A percentile compares a stretch with the other conserved stretches of the same genome.
Conservation (phyloP, 2,113 vertebrate species). For the Uria aalge region DNA sequence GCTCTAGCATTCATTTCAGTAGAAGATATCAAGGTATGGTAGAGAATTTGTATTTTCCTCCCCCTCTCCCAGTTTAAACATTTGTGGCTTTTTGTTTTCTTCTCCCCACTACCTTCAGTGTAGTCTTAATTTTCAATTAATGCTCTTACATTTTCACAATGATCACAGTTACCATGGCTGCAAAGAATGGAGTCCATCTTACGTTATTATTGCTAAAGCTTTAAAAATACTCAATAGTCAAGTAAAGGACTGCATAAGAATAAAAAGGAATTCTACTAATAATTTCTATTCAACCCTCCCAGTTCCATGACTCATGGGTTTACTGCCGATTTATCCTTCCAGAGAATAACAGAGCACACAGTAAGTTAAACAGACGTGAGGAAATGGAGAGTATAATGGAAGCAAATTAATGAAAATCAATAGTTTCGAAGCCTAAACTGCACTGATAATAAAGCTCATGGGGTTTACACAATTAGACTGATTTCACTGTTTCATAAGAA, state of each 20-base stretch:
- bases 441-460: slow-evolving; percentile 62
- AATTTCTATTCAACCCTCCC: not conserved
- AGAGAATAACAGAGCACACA: not conserved
- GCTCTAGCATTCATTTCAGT: not conserved
- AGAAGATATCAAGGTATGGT: not conserved
- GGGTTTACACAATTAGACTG: slow-evolving; percentile 53
- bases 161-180: not conserved
- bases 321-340: not conserved
- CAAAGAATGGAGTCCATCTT: not conserved
- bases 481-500: slow-evolving; percentile 63
- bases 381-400: slow-evolving; percentile 58
- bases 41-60: not conserved
- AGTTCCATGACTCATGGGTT: not conserved
- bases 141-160: not conserved
- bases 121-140: not conserved
- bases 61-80: not conserved
- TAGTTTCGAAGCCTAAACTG: slow-evolving; percentile 64
- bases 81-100: not conserved
- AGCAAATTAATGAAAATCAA: slow-evolving; percentile 66
- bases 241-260: not conserved
- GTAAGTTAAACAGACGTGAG: slow-evolving; percentile 56
- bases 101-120: not conserved
- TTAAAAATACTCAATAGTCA: not conserved
- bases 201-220: not conserved
- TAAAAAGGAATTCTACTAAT: not conserved